These are phyloP conservation scores for Branchinecta lindahli DNA, from an alignment of 1,140 invertebrate species.

Conservation along the genomic window DNA sequence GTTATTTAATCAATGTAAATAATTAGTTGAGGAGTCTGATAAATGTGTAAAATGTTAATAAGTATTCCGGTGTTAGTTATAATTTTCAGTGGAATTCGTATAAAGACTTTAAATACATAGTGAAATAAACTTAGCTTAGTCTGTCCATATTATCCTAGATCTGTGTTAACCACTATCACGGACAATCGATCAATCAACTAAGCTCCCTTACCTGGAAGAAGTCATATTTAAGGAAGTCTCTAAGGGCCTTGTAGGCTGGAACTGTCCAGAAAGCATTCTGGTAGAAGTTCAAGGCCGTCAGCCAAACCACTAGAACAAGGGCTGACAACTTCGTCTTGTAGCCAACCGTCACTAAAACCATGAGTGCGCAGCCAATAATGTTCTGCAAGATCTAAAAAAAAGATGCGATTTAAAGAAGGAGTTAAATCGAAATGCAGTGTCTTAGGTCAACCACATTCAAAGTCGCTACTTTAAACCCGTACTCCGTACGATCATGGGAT, in stretches of 20 bases:
- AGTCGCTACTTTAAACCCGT: background rate
- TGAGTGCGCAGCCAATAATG: conserved; percentile 78
- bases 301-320: conserved; percentile 74
- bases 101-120: no score
- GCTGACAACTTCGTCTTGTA: conserved; percentile 98
- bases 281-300: conserved; percentile 83
- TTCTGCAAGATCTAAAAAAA: conserved; percentile 62
- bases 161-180: no score
- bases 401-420: conserved; percentile 19
- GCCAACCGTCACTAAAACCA: conserved; percentile 90
- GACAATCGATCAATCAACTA: background rate
- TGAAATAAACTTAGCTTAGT: no score
- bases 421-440: background rate
- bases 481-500: conserved; percentile 1
- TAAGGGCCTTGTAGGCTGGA: conserved; percentile 78
- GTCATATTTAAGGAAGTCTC: conserved; percentile 99
- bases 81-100: no score
- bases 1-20: no score
- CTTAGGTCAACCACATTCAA: conserved; percentile 9
- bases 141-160: no score
- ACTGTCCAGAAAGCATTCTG: conserved; percentile 97
- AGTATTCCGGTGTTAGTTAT: no score
- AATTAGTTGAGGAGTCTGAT: no score
- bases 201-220: conserved; percentile 76
- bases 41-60: no score